Base-by-base conservation (phyloP, 2,113 vertebrate genomes). In the Heliornis fulica region DNA sequence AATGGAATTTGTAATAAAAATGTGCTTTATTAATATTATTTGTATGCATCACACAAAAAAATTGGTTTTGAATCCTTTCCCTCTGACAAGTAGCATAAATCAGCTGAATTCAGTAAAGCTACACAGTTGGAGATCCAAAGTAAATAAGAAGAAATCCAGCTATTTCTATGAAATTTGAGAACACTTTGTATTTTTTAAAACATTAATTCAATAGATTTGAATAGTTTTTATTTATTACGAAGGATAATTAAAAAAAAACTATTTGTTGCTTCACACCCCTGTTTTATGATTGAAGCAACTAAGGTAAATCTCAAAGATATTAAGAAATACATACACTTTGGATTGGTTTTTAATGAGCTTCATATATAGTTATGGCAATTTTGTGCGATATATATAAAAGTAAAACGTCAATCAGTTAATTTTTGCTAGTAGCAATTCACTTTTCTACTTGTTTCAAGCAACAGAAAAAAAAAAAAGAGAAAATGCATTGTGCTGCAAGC, bases 61-160 rank as follows among this genome's bases (percentile, higher is more conserved):
- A 2, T 5, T 25, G 18, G 4, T 75, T 26, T 79, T n/a, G 16
- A 40, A 29, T 69, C 0, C 70, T 88, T 64, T 93, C 48, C 14
- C 5, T 88, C 26, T 66, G 63, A 59, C 63, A 90, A 16, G 59
- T 61, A 54, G 5, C 32, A n/a, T 64, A 88, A 66, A 1, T 80
- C 32, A 88, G 56, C 50, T 94, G 71, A 86, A 72, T 53, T 66
- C 68, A 66, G 20, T 59, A 60, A 90, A 90, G 71, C 5, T 83
- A 45, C 82, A 60, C 64, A 77, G 71, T 32, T 90, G 82, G 79
- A 85, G 45, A 57, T 50, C 10, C 22, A 64, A 92, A 41, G 75
- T 61, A 90, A 94, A 94, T 85, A 31, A 86, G 83, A 72, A 93
- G 76, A 72, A 94, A 77, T 56, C 59, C 76, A 92, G 41, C 63